These are phyloP conservation scores for Halichondria panicea DNA, from an alignment of 37 sponge, comb jelly and placozoan genomes.

Conservation along the genomic window DNA sequence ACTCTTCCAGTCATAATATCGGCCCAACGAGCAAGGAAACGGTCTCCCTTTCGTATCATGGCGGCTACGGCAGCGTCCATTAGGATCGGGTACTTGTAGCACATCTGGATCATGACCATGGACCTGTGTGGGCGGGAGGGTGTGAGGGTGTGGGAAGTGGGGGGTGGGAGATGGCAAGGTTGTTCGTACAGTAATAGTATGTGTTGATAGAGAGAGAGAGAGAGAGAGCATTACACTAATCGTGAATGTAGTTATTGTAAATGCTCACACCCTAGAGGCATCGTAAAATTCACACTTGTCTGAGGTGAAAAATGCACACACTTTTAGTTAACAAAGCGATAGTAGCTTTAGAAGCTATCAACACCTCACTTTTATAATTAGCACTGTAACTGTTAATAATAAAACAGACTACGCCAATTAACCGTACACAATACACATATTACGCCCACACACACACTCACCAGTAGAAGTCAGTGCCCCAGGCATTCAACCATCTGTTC, in stretches of 20 bases:
- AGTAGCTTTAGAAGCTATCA: neutral
- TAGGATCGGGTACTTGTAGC: conserved; percentile 41
- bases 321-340: neutral
- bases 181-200: too few species aligned
- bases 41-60: conserved; percentile 35
- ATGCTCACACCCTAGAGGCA: too few species aligned
- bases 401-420: neutral
- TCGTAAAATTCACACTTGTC: too few species aligned
- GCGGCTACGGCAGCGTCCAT: conserved; percentile 38
- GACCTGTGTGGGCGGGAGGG: too few species aligned
- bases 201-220: neutral
- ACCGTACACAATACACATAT: neutral
- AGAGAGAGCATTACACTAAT: neutral
- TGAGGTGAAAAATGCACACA: too few species aligned
- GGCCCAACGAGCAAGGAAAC: conserved; percentile 48
- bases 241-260: too few species aligned
- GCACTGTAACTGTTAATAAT: neutral
- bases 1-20: conserved; percentile 49
- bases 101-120: neutral
- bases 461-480: conserved; percentile 65
- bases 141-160: neutral
- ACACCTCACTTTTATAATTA: neutral
- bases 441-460: neutral
- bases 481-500: conserved; percentile 63
- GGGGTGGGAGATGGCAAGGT: too few species aligned